Evolutionary conservation across 2,888 invertebrate species (phyloP).

Genomic region (Platycheirus rosarum): DNA sequence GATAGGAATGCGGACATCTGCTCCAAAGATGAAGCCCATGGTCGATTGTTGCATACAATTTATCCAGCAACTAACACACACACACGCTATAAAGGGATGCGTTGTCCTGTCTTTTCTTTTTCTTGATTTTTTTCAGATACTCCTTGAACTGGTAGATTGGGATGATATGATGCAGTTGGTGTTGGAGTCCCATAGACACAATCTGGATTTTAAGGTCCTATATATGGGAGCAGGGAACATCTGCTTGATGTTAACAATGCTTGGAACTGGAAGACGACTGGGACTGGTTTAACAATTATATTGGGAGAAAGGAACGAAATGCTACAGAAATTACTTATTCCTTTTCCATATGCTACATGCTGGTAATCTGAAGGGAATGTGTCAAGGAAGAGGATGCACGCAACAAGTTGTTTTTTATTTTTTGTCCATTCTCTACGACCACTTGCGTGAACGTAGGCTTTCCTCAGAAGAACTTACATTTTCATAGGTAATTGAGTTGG

Average conservation of each 20-base stretch:
- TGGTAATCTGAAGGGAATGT: not conserved
- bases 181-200: conserved; percentile 18
- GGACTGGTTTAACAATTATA: conserved; percentile 33
- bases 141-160: too few species aligned
- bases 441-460: too few species aligned
- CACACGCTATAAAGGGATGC: conserved; percentile 26
- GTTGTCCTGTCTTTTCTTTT: conserved; percentile 41
- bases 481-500: too few species aligned
- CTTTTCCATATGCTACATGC: conserved; percentile 12
- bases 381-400: not conserved
- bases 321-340: conserved; percentile 12
- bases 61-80: conserved; percentile 7
- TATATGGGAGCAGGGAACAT: conserved; percentile 54
- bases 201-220: conserved; percentile 1
- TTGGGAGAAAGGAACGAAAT: conserved; percentile 18
- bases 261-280: too few species aligned
- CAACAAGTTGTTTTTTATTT: conserved; percentile 28
- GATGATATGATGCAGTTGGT: conserved; percentile 57
- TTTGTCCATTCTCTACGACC: too few species aligned
- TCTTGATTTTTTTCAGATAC: conserved; percentile 23
- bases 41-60: conserved; percentile 49
- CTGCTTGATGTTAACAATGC: conserved; percentile 31
- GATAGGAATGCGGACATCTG: conserved; percentile 68
- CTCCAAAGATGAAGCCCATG: conserved; percentile 48
- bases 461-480: too few species aligned